Base-by-base conservation (phyloP, 2,888 invertebrate genomes). In the Apamea anceps region DNA sequence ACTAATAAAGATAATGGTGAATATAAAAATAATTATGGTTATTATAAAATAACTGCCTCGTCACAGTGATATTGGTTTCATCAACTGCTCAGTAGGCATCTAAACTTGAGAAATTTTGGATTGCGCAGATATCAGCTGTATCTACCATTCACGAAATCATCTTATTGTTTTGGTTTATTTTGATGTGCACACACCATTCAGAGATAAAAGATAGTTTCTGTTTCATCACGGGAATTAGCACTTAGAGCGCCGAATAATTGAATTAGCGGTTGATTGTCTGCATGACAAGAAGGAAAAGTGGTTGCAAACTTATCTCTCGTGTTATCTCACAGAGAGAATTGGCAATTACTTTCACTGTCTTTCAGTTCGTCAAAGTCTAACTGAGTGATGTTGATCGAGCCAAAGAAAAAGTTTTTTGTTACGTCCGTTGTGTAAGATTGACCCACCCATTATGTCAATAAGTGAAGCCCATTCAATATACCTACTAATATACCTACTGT, bases 271-370 rank as follows among this genome's bases (percentile, higher is more conserved):
- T 91, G 93, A 94, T 94, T 93, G 94, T 93, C 88, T 92, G 90
- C 88, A 92, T 91, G 93, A 92, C 93, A 93, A 90, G 92, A 93
- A 90, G 90, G 91, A 93, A 94, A 93, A 93, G 93, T 93, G 91
- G 89, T 89, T 91, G 88, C 91, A 89, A 91, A 91, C 88, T 93
- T 94, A 95, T 93, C 94, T 91, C 81, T 89, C 88, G 87, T 91
- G 92, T 93, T 92, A 93, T 95, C 94, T 94, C 82, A 88, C 86
- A 86, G 84, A 91, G 91, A 92, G 93, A 93, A 94, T 94, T 93
- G 91, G 90, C 93, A 91, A 91, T 90, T 91, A 95, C 94, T 94
- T 94, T 94, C 94, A 93, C 94, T 92, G 90, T 91, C 93, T 93
- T 92, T 92, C 91, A 89, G 92, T 87, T 91, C 91, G 90, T 93